Base-by-base conservation (phyloP, 2,113 vertebrate genomes). In the Odocoileus virginianus region DNA sequence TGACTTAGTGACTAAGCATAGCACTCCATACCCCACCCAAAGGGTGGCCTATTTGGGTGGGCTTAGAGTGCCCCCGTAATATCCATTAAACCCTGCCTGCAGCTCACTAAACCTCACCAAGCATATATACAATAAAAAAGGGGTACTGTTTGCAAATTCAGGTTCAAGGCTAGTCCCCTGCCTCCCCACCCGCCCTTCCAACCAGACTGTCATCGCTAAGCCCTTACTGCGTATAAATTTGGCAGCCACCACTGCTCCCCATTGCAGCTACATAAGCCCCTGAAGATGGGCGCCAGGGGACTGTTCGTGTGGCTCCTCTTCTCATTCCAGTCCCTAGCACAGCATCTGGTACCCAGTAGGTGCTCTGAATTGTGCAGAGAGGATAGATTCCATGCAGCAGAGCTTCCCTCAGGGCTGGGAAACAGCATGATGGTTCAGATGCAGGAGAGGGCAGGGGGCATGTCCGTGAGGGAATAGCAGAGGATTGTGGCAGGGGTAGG, bases 251-350 rank as follows among this genome's bases (percentile, higher is more conserved):
- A 5, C 36, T 36, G 91, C 16, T 71, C 27, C 50, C n/a, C 50
- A 57, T 6, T 6, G 0, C 71, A 76, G 71, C 71, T 14, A 28
- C 36, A 16, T 23, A 17, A 74, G 33, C 28, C 11, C 17, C 25
- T 23, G 40, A 45, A 30, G 57, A 67, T 23, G 60, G 55, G 52
- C 2, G 19, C 23, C 5, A 0, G 60, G 47, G 5, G 3, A 33
- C 10, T 0, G 0, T 33, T 61, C 2, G 3, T 19, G 17, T 0
- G 1, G 71, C 43, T 50, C 55, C 54, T 79, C 6, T 17, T n/a
- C 76, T 79, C 61, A 47, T 50, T 81, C 43, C 57, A 2, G 30
- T 8, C 23, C 19, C 64, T 15, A 6, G 27, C 17, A 10, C 11
- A n/a, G 61, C 25, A 36, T 78, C 30, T 28, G 58, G 30, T n/a